Percentiles rank a stretch among this genome's conserved stretches.
These are phyloP conservation scores for Ptychoptera albimana DNA, from an alignment of 2,888 invertebrate species.

Conservation along the genomic window DNA sequence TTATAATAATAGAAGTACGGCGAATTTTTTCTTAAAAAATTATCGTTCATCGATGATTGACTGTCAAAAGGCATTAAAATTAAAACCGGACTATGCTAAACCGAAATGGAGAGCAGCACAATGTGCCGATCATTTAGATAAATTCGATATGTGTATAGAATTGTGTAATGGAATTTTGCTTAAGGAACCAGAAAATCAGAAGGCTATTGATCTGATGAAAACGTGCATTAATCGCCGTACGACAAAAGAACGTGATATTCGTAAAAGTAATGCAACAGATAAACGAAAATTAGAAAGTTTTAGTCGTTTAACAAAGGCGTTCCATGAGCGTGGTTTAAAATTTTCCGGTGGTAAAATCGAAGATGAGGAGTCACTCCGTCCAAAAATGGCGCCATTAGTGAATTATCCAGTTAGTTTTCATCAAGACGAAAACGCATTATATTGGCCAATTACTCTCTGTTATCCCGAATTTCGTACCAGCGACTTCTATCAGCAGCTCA, in stretches of 20 bases:
- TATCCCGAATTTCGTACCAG: constrained; percentile 81
- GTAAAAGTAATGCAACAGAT: constrained; percentile 40
- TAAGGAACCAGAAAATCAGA: constrained; percentile 37
- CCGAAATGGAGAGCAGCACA: constrained; percentile 59
- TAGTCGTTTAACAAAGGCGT: constrained; percentile 30
- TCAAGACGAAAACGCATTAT: constrained; percentile 40
- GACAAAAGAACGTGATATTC: constrained; percentile 26
- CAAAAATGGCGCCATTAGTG: constrained; percentile 46
- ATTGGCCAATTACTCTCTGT: constrained; percentile 78
- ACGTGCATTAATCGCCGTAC: constrained; percentile 29
- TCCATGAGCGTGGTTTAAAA: constrained; percentile 34
- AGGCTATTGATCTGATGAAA: constrained; percentile 35
- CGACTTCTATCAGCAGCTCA: constrained; percentile 71
- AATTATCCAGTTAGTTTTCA: constrained; percentile 42
- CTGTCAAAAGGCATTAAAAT: constrained; percentile 58
- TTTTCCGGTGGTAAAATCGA: constrained; percentile 35
- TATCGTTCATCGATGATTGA: constrained; percentile 60
- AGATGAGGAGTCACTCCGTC: constrained; percentile 25
- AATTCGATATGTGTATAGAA: constrained; percentile 53
- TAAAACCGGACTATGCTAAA: constrained; percentile 63
- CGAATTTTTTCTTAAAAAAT: constrained; percentile 72
- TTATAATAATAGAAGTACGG: constrained; percentile 83
- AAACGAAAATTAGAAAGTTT: constrained; percentile 30
- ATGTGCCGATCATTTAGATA: constrained; percentile 47
- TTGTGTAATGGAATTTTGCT: constrained; percentile 54